These are phyloP conservation scores for Hyaena hyaena DNA, from an alignment of 2,113 vertebrate species.

Conservation along the genomic window DNA sequence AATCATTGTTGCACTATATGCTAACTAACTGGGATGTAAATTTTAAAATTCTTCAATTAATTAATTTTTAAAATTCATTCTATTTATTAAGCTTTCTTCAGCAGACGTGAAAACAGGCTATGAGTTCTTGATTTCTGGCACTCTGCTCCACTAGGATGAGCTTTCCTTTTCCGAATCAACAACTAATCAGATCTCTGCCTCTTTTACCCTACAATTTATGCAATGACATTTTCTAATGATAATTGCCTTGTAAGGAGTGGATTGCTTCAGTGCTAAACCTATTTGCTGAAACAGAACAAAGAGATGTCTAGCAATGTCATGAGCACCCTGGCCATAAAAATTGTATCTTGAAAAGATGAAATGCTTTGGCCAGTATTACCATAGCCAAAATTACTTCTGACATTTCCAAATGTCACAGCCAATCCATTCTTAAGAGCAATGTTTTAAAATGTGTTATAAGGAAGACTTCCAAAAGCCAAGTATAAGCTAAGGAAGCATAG, in stretches of 20 bases:
- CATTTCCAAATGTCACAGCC: conserved; percentile 74
- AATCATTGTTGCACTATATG: too few relatives aligned
- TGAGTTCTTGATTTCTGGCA: background rate
- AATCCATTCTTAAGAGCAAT: conserved; percentile 16
- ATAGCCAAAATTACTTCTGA: conserved; percentile 61
- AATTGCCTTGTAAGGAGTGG: conserved; percentile 53
- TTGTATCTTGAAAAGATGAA: background rate
- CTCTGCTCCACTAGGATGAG: background rate
- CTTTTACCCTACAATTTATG: conserved; percentile 43
- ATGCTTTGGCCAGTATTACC: background rate
- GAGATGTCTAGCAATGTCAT: background rate
- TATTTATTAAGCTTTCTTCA: background rate
- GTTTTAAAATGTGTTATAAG: background rate
- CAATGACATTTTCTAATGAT: conserved; percentile 72
- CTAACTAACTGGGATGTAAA: too few relatives aligned
- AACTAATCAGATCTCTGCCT: conserved; percentile 34
- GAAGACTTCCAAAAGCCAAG: conserved; percentile 46
- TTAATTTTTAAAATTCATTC: background rate
- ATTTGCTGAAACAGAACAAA: conserved; percentile 38
- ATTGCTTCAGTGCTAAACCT: conserved; percentile 15
- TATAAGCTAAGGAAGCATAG: background rate
- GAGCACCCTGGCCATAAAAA: conserved; percentile 16
- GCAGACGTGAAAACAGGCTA: background rate
- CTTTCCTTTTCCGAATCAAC: background rate
- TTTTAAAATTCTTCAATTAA: too few relatives aligned